Base-by-base conservation (phyloP, 2,888 invertebrate species). In the Tanypteryx hageni region DNA sequence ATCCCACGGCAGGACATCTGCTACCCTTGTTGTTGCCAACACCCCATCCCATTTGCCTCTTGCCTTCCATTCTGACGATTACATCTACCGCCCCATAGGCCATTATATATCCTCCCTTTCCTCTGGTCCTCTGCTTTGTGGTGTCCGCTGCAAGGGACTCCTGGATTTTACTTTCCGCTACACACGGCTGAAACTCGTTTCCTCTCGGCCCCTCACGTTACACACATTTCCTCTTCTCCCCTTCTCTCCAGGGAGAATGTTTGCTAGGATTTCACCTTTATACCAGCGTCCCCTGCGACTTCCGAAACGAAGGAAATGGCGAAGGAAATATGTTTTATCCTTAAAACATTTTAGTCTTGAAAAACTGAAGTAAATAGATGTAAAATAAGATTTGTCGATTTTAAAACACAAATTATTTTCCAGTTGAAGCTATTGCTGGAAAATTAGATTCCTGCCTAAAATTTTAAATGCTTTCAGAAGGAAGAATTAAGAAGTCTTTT, bases 1-100 rank as follows among this genome's bases (percentile, higher is more conserved):
- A 86, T 31, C 86, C 14, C 59, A 31, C 31, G 61, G 59, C 14
- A 61, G 86, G 86, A 61, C 86, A 86, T 86, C 61, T 86, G 86
- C 59, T 61, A 61, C 86, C 86, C 16, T 61, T 59, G 59, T 86
- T 27, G 16, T 18, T 83, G 44, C 18, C 82, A 82, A 9, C 27
- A 3, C 31, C 31, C 83, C 57, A 31, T 57, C 83, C 44, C 56
- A 83, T 83, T 56, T 27, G 31, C 56, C 31, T 56, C 11, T 44
- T 56, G 31, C 83, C 83, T 56, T 18, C 83, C 16, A 16, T 83
- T 61, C 18, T 61, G 86, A 59, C 61, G 56, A 86, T 27, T 86
- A 7, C 86, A 9, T 10, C 61, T 27, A 16, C 86, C 13, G 27
- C 86, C 7, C 16, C 11, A 56, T 57, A 13, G 14, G 82, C 59